Base-by-base conservation (phyloP, 2,888 invertebrate genomes). In the Chalcis sispes region DNA sequence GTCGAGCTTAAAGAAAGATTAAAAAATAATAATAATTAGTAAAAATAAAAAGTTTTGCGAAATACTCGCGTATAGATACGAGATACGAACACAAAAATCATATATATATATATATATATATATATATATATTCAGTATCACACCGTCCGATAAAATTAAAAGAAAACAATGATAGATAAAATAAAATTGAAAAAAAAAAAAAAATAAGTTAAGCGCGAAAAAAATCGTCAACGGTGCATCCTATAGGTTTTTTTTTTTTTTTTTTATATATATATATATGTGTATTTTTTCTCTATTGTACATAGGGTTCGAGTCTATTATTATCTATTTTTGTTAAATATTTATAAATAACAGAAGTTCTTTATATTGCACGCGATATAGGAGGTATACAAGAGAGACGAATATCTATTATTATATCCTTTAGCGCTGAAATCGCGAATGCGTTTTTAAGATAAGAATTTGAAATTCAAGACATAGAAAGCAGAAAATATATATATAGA, bases 291-390 rank as follows among this genome's bases (percentile, higher is more conserved):
- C 83, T 83, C 81, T 84, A 84, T 82, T 87, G 87, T 87, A 87
- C 65, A 87, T 87, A 85, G 59, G 42, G 54, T 66, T 25, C 59
- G 58, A 83, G 29, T 79, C 83, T 82, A 84, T 83, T 82, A 83
- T 84, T 84, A 82, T 87, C 83, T 87, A 87, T 87, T 87, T 87
- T 87, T 87, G 85, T 85, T 86, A 85, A 83, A 82, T 82, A 82
- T 84, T 83, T 84, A 83, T 82, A 82, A 84, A 82, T 77, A 79
- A 81, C 79, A 79, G 79, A 82, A 81, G 81, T 84, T 84, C 83
- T 85, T 83, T 82, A 82, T 83, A 80, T 81, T 80, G 81, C 80
- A 81, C 76, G 77, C 64, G 71, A 79, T 13, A 61, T n/a, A 54
- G 20, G 23, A 74, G 25, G 29, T 32, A 25, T 25, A 70, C 52